These are phyloP conservation scores for Macrochelys suwanniensis DNA, from an alignment of 2,797 vertebrate species.

Conservation along the genomic window DNA sequence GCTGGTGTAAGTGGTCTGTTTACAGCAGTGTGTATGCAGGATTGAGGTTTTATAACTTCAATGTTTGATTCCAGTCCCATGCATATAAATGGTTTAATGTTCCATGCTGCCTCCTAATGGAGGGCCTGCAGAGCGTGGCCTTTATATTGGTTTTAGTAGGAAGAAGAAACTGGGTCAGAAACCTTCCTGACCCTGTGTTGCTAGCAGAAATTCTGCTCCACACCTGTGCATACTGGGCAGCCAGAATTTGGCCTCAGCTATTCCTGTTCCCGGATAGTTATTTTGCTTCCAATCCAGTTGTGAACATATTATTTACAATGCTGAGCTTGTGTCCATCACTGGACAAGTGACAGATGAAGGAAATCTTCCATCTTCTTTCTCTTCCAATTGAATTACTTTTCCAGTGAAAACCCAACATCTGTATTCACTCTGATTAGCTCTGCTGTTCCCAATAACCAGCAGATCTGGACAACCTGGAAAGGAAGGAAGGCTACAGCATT, in stretches of 20 bases:
- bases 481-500: not conserved
- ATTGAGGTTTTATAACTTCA: not conserved
- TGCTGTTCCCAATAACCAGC: conserved; percentile 9
- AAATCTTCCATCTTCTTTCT: conserved; percentile 35
- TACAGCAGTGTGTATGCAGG: not conserved
- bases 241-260: not conserved
- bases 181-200: not conserved
- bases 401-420: not conserved
- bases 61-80: not conserved
- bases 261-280: not conserved
- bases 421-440: conserved; percentile 35
- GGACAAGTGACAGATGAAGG: conserved; percentile 26
- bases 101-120: not conserved
- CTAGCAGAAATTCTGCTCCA: conserved; percentile 28
- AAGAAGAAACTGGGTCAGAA: conserved; percentile 37
- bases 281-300: not conserved
- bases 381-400: not conserved
- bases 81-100: fast-evolving
- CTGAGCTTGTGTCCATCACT: not conserved
- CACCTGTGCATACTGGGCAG: not conserved
- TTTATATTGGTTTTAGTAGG: not conserved
- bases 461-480: not conserved
- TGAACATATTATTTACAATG: not conserved
- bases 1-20: not conserved
- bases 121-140: not conserved